Evolutionary conservation across 2,113 vertebrate species (phyloP).

Genomic region (Cebus imitator): DNA sequence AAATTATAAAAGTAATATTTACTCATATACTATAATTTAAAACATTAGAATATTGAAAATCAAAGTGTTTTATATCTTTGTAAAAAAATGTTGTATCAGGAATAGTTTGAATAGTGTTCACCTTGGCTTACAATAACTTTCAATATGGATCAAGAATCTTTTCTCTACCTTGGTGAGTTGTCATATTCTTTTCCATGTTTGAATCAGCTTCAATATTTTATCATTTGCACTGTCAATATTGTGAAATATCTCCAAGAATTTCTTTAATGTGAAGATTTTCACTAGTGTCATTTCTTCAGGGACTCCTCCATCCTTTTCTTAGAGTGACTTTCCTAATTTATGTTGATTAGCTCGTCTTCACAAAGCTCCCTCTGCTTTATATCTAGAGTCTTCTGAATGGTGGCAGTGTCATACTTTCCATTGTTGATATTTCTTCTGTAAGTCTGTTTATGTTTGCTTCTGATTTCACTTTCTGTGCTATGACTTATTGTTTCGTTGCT

Average conservation of each 20-base stretch:
- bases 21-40: neutral
- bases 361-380: neutral
- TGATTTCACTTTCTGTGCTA: neutral
- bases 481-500: neutral
- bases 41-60: neutral
- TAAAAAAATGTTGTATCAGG: neutral
- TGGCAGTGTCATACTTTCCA: neutral
- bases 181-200: neutral
- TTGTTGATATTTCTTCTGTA: neutral
- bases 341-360: neutral
- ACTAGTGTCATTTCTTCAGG: neutral
- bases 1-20: neutral
- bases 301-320: neutral
- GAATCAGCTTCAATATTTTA: neutral
- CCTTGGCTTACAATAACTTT: neutral
- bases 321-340: neutral
- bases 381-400: neutral
- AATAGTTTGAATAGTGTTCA: slow-evolving; percentile 13
- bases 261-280: neutral
- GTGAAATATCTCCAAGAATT: neutral
- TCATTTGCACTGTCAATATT: neutral
- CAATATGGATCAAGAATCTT: neutral
- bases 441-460: neutral
- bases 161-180: neutral
- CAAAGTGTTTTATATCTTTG: neutral